These are phyloP conservation scores for Megalops atlanticus DNA, from an alignment of 2,113 vertebrate genomes.

Conservation along the genomic window DNA sequence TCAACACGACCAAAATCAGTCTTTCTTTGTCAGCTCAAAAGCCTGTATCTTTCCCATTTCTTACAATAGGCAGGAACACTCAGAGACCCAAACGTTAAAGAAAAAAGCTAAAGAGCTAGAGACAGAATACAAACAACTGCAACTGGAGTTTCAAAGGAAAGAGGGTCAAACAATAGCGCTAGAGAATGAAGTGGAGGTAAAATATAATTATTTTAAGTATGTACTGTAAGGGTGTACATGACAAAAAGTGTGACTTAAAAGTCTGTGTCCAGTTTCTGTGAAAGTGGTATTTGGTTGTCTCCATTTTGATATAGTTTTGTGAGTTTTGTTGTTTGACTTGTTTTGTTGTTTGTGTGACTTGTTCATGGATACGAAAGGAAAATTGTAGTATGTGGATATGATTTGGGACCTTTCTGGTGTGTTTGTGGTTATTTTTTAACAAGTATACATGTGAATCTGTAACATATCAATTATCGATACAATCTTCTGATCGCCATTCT, in stretches of 20 bases:
- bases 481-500: background rate
- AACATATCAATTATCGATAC: background rate
- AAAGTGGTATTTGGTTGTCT: constrained; percentile 43
- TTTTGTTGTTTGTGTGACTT: background rate
- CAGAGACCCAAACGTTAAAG: constrained; percentile 78
- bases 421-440: constrained; percentile 13
- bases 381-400: background rate
- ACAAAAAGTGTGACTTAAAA: constrained; percentile 49
- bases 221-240: constrained; percentile 47
- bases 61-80: constrained; percentile 75
- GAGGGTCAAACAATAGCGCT: constrained; percentile 73
- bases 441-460: background rate
- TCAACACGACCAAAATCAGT: constrained; percentile 21
- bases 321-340: constrained; percentile 13
- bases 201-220: constrained; percentile 36
- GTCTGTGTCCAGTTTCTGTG: constrained; percentile 56
- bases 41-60: constrained; percentile 54
- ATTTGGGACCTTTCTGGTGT: background rate
- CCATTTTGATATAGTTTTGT: constrained; percentile 49
- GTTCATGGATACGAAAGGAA: background rate
- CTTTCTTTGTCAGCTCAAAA: constrained; percentile 33
- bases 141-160: constrained; percentile 76
- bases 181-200: constrained; percentile 78
- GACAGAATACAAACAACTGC: constrained; percentile 79
- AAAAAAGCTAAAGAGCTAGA: constrained; percentile 80